Base-by-base conservation (phyloP, 2,797 vertebrate species). In the Myotis daubentonii region DNA sequence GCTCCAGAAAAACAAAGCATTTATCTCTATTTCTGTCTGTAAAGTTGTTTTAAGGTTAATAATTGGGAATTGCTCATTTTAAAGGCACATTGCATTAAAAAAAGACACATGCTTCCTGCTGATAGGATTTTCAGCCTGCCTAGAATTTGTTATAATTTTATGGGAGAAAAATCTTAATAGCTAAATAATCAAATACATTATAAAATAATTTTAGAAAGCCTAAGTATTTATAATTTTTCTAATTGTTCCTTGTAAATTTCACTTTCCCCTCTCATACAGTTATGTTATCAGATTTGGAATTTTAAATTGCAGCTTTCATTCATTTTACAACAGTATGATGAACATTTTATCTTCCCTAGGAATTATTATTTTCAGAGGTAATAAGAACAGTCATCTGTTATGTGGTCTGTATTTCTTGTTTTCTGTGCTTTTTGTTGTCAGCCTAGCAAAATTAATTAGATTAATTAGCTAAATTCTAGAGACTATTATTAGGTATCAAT, bases 1-100 rank as follows among this genome's bases (percentile, higher is more conserved):
- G 93, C 80, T 97, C 68, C 95, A 96, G 91, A 97, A 95, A 93
- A 98, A 97, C 98, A 97, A 97, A 95, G 93, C 79, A 97, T 98
- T 98, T 89, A 97, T 98, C 97, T 98, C 97, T 97, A 97, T 98
- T 98, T 98, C 97, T 98, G 98, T 98, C 97, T 97, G 62, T 95
- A 96, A 97, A 98, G 97, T 97, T 96, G 97, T 97, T 98, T 98
- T 97, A 97, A 98, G 96, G 86, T 97, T 98, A 97, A 98, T 98
- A 98, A 98, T 97, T 98, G 96, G 92, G 96, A 98, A 98, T 91
- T 97, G 98, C 97, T 98, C 94, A 98, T 97, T 98, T 96, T 97
- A 97, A 98, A 98, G 96, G 96, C 97, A 89, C 97, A 97, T 85
- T 95, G 82, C 91, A 80, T 93, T 94, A 97, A 97, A 98, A 97